A percentile compares a stretch with the other conserved stretches of the same genome.
Conservation (phyloP, 2,888 invertebrate species). For the Tanypteryx hageni region DNA sequence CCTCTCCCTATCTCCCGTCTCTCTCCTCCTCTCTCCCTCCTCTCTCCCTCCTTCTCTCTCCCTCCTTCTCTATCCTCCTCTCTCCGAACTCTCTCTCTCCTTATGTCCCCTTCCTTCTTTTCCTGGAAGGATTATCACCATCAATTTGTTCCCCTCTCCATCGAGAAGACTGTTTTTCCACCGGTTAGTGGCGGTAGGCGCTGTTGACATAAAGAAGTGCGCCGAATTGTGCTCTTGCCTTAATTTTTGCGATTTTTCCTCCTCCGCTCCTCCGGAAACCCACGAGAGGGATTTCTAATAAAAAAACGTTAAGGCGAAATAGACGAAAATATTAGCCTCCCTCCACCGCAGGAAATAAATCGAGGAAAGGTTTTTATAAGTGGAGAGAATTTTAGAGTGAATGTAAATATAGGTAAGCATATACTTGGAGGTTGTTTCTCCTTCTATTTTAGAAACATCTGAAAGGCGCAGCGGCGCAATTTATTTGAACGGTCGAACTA, state of each 20-base stretch:
- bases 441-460: background rate
- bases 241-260: conserved; percentile 21
- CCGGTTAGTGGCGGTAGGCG: background rate
- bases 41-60: too few relatives aligned
- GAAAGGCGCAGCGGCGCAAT: background rate
- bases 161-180: background rate
- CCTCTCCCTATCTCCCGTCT: background rate
- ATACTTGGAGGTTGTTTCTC: background rate
- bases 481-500: background rate
- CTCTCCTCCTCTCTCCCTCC: background rate
- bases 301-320: background rate
- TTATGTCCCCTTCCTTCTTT: background rate
- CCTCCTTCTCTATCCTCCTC: background rate
- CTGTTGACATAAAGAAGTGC: background rate
- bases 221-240: background rate
- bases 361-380: background rate
- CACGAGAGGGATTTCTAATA: background rate
- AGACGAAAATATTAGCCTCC: background rate
- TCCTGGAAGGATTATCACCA: background rate
- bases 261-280: background rate
- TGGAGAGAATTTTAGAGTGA: background rate
- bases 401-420: background rate
- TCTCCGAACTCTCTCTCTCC: background rate
- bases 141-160: background rate
- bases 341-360: background rate